These are phyloP conservation scores for Agonopterix subpropinquella DNA, from an alignment of 2,888 invertebrate species.

Conservation along the genomic window DNA sequence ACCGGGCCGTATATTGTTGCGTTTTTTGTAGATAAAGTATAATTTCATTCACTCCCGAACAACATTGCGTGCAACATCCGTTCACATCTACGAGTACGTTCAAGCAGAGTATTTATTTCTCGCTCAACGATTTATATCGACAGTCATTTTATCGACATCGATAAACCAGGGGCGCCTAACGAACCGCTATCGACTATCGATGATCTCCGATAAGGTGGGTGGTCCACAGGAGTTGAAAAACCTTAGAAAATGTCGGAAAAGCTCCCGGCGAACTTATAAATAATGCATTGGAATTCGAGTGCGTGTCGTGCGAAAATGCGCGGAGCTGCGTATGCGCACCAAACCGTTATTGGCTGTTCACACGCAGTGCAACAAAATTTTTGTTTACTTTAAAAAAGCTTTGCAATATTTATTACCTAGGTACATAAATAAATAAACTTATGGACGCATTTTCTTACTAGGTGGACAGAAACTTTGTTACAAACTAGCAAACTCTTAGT, in stretches of 20 bases:
- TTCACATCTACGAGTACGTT: no score
- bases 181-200: constrained; percentile 10
- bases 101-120: no score
- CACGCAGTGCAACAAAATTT: constrained; percentile 5
- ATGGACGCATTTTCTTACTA: no score
- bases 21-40: no score
- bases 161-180: constrained; percentile 8
- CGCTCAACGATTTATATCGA: no score
- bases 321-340: constrained; percentile 24
- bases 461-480: no score
- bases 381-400: not conserved
- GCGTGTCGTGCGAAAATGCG: constrained; percentile 56
- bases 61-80: no score
- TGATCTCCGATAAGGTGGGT: constrained; percentile 25
- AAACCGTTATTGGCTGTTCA: constrained; percentile 23
- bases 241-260: constrained; percentile 57
- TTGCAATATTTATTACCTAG: no score
- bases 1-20: no score
- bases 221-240: constrained; percentile 37
- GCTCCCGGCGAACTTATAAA: constrained; percentile 50
- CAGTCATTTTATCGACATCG: not conserved
- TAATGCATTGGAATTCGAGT: constrained; percentile 56
- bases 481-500: no score
- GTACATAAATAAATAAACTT: no score
- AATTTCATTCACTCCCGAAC: no score